Conservation (phyloP, 1,140 invertebrate genomes). For the Scaptomyza graminum region DNA sequence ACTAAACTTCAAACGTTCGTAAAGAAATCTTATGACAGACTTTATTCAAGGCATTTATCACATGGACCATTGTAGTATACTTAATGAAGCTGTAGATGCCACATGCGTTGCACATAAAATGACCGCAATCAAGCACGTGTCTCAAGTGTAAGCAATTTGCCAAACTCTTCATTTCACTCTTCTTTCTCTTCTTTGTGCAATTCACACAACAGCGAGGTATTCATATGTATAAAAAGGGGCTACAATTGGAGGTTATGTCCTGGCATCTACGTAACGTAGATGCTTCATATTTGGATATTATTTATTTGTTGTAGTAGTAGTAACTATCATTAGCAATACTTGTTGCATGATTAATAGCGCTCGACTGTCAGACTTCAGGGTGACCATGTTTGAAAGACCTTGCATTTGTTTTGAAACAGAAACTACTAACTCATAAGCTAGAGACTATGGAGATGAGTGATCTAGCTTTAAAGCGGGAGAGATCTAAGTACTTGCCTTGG, state of each 20-base stretch:
- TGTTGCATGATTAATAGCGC: slow-evolving; percentile 18
- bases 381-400: slow-evolving; percentile 10
- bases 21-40: no score
- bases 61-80: no score
- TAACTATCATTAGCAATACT: background rate
- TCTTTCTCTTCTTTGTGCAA: no score
- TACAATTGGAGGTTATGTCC: background rate
- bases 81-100: no score
- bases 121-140: no score
- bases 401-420: background rate
- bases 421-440: background rate
- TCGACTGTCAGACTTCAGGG: slow-evolving; percentile 4
- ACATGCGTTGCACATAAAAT: no score
- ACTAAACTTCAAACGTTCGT: no score
- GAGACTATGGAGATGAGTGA: background rate
- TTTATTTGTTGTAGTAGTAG: background rate
- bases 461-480: background rate
- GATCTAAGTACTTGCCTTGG: background rate
- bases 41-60: no score
- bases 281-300: background rate
- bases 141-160: no score
- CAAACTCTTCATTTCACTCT: no score
- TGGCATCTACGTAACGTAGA: background rate
- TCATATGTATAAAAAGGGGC: background rate
- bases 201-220: no score